phyloP scores from a whole-genome alignment of 30 jellyfish, hydroid and myxozoan genomes.

The Aurelia coerulea region DNA sequence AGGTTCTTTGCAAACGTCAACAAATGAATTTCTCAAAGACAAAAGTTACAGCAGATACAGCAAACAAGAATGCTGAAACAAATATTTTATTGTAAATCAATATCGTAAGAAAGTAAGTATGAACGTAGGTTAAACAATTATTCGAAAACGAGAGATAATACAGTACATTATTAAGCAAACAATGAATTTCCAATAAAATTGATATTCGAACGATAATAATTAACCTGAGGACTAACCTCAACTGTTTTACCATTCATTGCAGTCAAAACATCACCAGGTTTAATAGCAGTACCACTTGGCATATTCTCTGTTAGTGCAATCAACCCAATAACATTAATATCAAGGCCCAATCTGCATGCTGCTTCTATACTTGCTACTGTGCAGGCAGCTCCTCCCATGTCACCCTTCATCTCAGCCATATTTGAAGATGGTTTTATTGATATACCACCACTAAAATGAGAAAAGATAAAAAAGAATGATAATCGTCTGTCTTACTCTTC shows the following conservation, averaged over 20 bases:
- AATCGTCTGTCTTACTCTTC: neutral
- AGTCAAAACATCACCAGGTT: conserved; percentile 98
- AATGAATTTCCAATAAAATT: too few species aligned
- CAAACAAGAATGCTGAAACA: too few species aligned
- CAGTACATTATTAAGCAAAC: too few species aligned
- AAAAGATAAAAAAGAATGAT: neutral
- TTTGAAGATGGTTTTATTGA: conserved; percentile 93
- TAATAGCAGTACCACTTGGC: conserved; percentile 98
- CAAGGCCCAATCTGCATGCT: conserved; percentile 77
- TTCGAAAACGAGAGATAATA: too few species aligned
- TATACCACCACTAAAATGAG: conserved; percentile 90
- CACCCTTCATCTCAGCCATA: conserved; percentile 98
- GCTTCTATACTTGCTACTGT: conserved; percentile 91
- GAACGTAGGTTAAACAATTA: too few species aligned
- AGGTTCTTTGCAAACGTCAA: too few species aligned
- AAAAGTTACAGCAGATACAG: too few species aligned
- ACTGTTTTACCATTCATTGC: conserved; percentile 99
- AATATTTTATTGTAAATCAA: too few species aligned
- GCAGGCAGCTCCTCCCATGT: conserved; percentile 99
- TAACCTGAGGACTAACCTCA: conserved; percentile 59
- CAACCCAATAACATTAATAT: conserved; percentile 82
- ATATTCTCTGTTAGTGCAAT: conserved; percentile 97
- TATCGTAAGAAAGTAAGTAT: too few species aligned
- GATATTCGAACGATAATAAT: too few species aligned
- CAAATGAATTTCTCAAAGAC: too few species aligned